These are phyloP conservation scores for Acheta domesticus DNA, from an alignment of 2,888 invertebrate species.

Conservation along the genomic window DNA sequence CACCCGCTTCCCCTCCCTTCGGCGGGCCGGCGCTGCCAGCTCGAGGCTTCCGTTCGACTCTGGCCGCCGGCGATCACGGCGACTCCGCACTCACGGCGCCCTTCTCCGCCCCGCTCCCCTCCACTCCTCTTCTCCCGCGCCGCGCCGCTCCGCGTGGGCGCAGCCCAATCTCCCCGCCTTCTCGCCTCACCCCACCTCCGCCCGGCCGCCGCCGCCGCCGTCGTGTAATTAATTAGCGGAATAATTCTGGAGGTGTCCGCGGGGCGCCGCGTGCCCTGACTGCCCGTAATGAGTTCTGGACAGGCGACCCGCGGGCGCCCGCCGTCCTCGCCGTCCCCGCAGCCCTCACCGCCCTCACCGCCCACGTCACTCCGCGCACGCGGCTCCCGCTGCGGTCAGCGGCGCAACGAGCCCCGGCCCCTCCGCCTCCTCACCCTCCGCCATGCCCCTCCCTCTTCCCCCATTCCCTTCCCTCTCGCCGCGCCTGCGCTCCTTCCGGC, in stretches of 20 bases:
- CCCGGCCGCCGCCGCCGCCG: not conserved
- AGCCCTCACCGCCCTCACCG: not conserved
- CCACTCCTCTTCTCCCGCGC: not conserved
- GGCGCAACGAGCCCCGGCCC: not conserved
- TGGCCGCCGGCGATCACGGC: no score
- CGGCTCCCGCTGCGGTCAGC: not conserved
- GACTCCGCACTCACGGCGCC: no score
- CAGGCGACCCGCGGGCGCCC: conserved; percentile 9
- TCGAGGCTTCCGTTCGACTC: no score
- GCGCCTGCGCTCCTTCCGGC: no score
- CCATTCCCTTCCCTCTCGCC: not conserved
- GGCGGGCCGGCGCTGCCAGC: no score
- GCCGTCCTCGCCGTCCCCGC: not conserved
- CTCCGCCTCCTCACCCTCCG: not conserved
- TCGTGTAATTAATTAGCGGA: conserved; percentile 18
- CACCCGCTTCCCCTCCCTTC: no score
- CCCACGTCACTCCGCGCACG: not conserved
- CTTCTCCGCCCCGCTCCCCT: not conserved
- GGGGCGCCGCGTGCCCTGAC: not conserved
- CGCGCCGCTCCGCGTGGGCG: not conserved
- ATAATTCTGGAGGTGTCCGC: conserved; percentile 7
- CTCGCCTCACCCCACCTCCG: not conserved
- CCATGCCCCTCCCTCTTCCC: not conserved
- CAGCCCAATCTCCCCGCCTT: not conserved
- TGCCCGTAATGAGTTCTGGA: not conserved